Conservation (phyloP, 2,113 vertebrate genomes). For the Bubo blakistoni region DNA sequence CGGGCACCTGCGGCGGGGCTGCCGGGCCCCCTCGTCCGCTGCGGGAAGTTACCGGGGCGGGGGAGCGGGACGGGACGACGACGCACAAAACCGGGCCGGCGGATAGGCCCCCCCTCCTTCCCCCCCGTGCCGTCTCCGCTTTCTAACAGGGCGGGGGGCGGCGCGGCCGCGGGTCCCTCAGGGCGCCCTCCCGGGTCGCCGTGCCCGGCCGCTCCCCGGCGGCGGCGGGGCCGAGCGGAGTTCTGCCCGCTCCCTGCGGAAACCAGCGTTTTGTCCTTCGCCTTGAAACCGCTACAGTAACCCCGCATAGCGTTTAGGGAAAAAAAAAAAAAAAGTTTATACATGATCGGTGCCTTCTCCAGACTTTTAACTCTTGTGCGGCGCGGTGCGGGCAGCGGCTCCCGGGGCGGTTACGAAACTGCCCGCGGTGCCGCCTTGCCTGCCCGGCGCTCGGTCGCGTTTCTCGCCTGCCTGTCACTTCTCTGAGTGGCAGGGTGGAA, state of each 20-base stretch:
- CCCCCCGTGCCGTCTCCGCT: too few relatives aligned
- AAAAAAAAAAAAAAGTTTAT: background rate
- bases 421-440: background rate
- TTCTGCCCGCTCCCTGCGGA: background rate
- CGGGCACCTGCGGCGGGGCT: background rate
- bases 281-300: background rate
- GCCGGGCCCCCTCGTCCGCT: background rate
- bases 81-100: fast-evolving
- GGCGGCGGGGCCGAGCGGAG: background rate
- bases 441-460: background rate
- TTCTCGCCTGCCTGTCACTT: background rate
- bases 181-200: background rate
- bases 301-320: background rate
- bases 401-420: background rate
- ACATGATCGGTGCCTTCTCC: background rate
- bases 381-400: background rate
- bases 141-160: background rate
- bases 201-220: background rate
- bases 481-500: background rate
- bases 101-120: too few relatives aligned
- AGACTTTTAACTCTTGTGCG: background rate
- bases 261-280: background rate
- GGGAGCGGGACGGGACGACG: background rate
- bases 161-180: background rate
- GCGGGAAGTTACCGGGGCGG: background rate